phyloP scores from a whole-genome alignment of 2,888 invertebrate species.

The Meteorus cinctellus region DNA sequence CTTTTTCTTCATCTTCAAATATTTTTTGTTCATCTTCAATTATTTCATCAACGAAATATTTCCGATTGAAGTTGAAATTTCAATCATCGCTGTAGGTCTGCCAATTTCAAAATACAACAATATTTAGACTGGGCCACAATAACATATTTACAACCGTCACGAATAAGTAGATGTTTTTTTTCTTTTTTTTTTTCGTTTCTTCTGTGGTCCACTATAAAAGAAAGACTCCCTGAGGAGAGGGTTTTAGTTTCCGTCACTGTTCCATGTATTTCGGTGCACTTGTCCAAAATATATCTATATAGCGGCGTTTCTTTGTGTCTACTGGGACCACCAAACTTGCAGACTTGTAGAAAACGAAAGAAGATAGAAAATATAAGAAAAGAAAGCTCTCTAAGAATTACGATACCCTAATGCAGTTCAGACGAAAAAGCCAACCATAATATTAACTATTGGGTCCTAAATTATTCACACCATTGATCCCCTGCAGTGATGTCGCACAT shows the following conservation, averaged over 20 bases:
- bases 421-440: slow-evolving; percentile 37
- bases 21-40: background rate
- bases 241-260: slow-evolving; percentile 5
- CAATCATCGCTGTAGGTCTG: slow-evolving; percentile 60
- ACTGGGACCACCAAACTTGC: slow-evolving; percentile 11
- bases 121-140: slow-evolving; percentile 63
- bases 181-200: background rate
- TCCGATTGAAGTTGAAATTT: slow-evolving; percentile 4
- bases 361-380: slow-evolving; percentile 23
- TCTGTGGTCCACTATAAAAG: background rate
- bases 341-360: slow-evolving; percentile 31
- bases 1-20: background rate
- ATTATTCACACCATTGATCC: slow-evolving; percentile 41
- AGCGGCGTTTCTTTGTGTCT: slow-evolving; percentile 4
- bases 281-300: slow-evolving; percentile 4
- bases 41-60: background rate
- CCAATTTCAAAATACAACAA: slow-evolving; percentile 55
- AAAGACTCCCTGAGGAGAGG: slow-evolving; percentile 9
- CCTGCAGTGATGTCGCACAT: slow-evolving; percentile 33
- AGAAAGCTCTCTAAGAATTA: slow-evolving; percentile 28
- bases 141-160: slow-evolving; percentile 54
- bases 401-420: slow-evolving; percentile 21
- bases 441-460: slow-evolving; percentile 15
- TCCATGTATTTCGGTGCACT: slow-evolving; percentile 8
- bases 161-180: slow-evolving; percentile 23